Evolutionary conservation across 2,113 vertebrate genomes (phyloP).

Genomic region (Gila orcuttii): DNA sequence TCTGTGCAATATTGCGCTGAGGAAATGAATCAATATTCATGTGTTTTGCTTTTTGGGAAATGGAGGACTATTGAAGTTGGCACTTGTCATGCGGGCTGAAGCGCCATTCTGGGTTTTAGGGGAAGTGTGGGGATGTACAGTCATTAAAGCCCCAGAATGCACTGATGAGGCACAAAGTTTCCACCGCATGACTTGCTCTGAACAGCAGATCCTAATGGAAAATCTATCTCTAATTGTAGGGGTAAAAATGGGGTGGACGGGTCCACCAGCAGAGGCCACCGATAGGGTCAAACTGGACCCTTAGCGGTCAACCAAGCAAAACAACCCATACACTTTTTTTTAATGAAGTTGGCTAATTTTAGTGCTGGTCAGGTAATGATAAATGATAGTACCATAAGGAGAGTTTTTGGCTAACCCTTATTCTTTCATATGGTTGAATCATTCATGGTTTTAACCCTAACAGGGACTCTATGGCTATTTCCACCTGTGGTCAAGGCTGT

Average conservation of each 20-base stretch:
- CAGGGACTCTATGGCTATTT: background rate
- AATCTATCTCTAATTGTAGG: conserved; percentile 67
- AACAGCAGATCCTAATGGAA: conserved; percentile 65
- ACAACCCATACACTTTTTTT: background rate
- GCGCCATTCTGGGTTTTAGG: background rate
- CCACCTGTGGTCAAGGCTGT: conserved; percentile 14
- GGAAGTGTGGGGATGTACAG: conserved; percentile 52
- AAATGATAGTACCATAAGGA: background rate
- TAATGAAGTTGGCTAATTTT: background rate
- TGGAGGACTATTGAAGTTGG: conserved; percentile 31
- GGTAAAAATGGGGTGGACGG: conserved; percentile 57
- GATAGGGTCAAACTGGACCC: conserved; percentile 41
- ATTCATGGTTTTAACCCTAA: conserved; percentile 18
- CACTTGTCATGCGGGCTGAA: conserved; percentile 15
- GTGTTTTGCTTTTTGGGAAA: conserved; percentile 35
- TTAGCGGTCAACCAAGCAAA: conserved; percentile 43
- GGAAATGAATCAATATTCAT: conserved; percentile 24
- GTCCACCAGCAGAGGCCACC: conserved; percentile 45
- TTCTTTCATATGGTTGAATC: background rate
- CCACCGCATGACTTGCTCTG: conserved; percentile 60
- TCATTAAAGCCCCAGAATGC: conserved; percentile 62
- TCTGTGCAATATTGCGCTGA: background rate
- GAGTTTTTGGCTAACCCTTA: conserved; percentile 3
- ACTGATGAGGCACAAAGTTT: conserved; percentile 43
- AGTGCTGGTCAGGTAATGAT: background rate